Base-by-base conservation (phyloP, 2,888 invertebrate species). In the Cyrtodaria siliqua region DNA sequence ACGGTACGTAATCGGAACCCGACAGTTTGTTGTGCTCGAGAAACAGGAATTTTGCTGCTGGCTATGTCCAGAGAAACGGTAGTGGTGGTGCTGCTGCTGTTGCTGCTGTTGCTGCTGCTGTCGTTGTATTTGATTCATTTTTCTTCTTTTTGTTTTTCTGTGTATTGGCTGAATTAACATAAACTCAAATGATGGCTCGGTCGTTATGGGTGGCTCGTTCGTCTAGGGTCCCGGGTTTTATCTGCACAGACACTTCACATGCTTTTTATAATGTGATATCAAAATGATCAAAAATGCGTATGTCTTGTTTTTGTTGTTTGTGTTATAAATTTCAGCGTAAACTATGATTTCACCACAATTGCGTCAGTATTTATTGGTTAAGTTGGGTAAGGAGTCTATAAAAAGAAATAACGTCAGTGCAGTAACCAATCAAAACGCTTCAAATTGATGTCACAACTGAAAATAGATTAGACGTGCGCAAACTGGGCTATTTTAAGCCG, bases 61-160 rank as follows among this genome's bases (percentile, higher is more conserved):
- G 6, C 20, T 29, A 33, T 62, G 62, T 18, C 16, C 20, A 18
- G n/a, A 20, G 38, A 14, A 26, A 20, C 20, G n/a, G n/a, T n/a
- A n/a, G n/a, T n/a, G 20, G 24, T 73, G 72, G 12, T 63, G 78
- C 14, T 62, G 76, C n/a, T 61, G 71, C 1, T 63, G 63, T 8
- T 64, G 75, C 2, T 60, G 79, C 2, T 33, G 72, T 0, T 61
- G 79, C 6, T 38, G 63, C 14, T 49, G 63, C 18, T 69, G 59
- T 50, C 52, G 75, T n/a, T 27, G 53, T n/a, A 56, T 53, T 49
- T 29, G 64, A 26, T 66, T 55, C 56, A 70, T 66, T 62, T 55
- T 73, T 62, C 70, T 47, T 68, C 57, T 66, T 42, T 64, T 56
- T 66, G n/a, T n/a, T n/a, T 78, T 78, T 55, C 78, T 78, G 70